Evolutionary conservation across 1,140 invertebrate species (phyloP).

Genomic region (Daktulosphaira vitifoliae): DNA sequence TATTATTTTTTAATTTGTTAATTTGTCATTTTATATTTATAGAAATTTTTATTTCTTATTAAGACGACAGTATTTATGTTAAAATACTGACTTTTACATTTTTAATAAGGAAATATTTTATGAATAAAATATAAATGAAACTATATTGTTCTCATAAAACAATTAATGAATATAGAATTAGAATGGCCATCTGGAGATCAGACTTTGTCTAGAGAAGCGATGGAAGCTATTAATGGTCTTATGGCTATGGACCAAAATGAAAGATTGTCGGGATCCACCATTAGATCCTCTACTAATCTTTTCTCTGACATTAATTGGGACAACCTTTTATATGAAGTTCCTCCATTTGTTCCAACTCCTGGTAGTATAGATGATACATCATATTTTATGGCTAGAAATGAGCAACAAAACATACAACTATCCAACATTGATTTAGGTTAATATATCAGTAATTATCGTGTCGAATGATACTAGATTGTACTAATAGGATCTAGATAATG

Average conservation of each 20-base stretch:
- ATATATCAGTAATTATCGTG: not conserved
- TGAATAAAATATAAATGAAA: not conserved
- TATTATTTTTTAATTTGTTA: not conserved
- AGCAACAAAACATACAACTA: slow-evolving; percentile 28
- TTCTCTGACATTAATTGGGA: slow-evolving; percentile 75
- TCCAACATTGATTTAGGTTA: slow-evolving; percentile 27
- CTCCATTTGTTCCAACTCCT: slow-evolving; percentile 83
- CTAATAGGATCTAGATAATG: no score
- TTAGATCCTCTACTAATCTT: slow-evolving; percentile 54
- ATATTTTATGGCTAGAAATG: slow-evolving; percentile 58
- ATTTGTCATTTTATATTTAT: not conserved
- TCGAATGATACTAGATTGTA: no score
- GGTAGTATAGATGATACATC: slow-evolving; percentile 82
- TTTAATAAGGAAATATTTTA: not conserved
- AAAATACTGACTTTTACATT: no score
- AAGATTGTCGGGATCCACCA: slow-evolving; percentile 56
- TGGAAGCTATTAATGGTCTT: slow-evolving; percentile 64
- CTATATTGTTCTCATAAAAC: not conserved
- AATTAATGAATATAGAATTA: slow-evolving; percentile 52
- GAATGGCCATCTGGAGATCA: slow-evolving; percentile 86
- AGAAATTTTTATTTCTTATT: no score
- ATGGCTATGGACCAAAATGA: slow-evolving; percentile 66
- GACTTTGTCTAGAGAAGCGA: slow-evolving; percentile 58
- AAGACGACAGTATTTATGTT: no score
- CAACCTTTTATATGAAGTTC: slow-evolving; percentile 57